A percentile compares a stretch with the other conserved stretches of the same genome.
phyloP scores from a whole-genome alignment of 2,113 vertebrate genomes.

The Bos javanicus region DNA sequence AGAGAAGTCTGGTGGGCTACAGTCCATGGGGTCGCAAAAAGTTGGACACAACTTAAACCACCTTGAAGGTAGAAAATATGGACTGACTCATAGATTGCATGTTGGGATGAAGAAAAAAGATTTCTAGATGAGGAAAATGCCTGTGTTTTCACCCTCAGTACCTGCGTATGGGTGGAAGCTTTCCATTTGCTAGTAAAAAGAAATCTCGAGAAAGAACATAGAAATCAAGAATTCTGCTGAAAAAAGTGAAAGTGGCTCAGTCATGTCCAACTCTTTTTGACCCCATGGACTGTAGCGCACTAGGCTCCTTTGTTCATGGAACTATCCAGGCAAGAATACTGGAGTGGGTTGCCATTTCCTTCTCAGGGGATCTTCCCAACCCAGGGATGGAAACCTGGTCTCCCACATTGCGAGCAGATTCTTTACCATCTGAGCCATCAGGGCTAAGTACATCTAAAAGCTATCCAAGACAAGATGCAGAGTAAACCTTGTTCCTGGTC shows the following conservation, averaged over 20 bases:
- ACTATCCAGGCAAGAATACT: background rate
- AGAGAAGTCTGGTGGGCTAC: background rate
- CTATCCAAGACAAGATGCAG: background rate
- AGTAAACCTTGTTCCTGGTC: background rate
- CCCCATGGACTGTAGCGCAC: background rate
- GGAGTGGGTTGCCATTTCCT: background rate
- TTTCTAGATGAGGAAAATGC: background rate
- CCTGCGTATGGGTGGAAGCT: fast-evolving
- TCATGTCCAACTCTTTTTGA: background rate
- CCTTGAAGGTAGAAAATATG: background rate
- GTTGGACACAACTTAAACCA: background rate
- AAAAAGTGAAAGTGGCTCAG: background rate
- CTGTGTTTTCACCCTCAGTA: background rate
- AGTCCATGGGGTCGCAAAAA: background rate
- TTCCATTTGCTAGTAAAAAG: background rate
- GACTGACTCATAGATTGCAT: background rate
- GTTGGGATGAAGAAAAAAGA: background rate
- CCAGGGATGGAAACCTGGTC: background rate
- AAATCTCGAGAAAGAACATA: background rate
- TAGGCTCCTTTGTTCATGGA: background rate
- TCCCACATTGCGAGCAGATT: background rate
- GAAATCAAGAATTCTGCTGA: background rate
- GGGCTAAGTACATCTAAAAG: background rate
- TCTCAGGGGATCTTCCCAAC: background rate
- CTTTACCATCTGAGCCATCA: background rate